Base-by-base conservation (phyloP, 2,113 vertebrate species). In the Anarrhichthys ocellatus region DNA sequence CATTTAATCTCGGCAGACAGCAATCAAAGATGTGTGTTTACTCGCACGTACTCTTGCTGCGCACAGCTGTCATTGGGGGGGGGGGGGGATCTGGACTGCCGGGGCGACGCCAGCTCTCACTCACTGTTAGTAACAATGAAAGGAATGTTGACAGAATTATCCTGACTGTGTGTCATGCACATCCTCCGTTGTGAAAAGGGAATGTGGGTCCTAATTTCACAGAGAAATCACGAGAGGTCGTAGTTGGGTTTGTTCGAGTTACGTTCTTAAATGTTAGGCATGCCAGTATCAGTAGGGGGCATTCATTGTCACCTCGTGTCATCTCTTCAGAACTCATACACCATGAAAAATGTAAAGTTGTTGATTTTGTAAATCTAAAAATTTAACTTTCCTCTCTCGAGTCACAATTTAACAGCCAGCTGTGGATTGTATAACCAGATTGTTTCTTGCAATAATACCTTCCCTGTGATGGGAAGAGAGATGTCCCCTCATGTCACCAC, bases 371-470 rank as follows among this genome's bases (percentile, higher is more conserved):
- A 9, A 42, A 40, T 76, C 17, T 32, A 27, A 67, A 85, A 89
- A 56, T 36, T 56, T 3, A 48, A 61, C 14, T 3, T 58, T 54
- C 56, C n/a, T 38, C 71, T 77, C 70, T 67, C 15, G 46, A 48
- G 20, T 52, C 32, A 42, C 27, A 63, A 34, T 73, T 69, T 34
- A 79, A 32, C 22, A 83, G 70, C 17, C 58, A 73, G 17, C 72
- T 82, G 58, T 65, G 8, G 48, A 81, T 89, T 90, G 88, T 86
- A 65, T 89, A 90, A 90, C 32, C 42, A 82, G 89, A 87, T 92
- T 92, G 84, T 76, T 88, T 84, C 70, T 91, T 90, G 87, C 83
- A 81, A 81, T 92, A 88, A 91, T 48, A 82, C 65, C n/a, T n/a
- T 71, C 52, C 36, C 56, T 52, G 63, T 13, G 7, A 68, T 58